These are phyloP conservation scores for Epinephelus cyanopodus DNA, from an alignment of 2,113 vertebrate genomes.

Conservation along the genomic window DNA sequence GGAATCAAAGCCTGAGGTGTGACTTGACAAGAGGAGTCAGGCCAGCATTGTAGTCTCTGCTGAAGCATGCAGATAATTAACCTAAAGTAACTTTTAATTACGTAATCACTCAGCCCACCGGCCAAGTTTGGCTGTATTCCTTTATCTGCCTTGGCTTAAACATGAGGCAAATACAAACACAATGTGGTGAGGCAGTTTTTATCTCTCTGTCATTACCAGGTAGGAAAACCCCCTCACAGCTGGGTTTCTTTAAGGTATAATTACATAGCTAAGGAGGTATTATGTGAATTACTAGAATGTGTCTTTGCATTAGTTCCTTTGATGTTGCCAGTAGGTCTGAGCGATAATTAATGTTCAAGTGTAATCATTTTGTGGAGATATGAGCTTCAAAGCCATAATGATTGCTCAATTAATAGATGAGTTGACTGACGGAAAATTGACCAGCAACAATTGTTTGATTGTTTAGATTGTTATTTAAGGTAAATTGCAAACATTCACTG, in stretches of 20 bases:
- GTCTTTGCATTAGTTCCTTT: neutral
- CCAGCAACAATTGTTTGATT: neutral
- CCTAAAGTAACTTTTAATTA: constrained; percentile 14
- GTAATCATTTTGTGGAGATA: neutral
- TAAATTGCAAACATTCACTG: neutral
- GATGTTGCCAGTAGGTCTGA: neutral
- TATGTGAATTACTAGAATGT: neutral
- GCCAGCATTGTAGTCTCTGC: constrained; percentile 5
- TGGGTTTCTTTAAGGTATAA: neutral
- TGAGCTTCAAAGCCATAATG: neutral
- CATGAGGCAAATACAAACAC: neutral
- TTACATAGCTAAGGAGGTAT: neutral
- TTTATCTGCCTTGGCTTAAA: neutral
- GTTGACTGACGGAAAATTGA: too few relatives aligned
- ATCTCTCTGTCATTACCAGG: neutral
- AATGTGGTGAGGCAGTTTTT: neutral
- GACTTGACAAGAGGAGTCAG: constrained; percentile 7
- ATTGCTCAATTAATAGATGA: neutral
- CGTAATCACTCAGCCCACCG: constrained; percentile 6
- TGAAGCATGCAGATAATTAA: constrained; percentile 19
- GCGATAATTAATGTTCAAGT: neutral
- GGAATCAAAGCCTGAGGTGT: constrained; percentile 2
- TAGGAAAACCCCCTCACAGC: constrained; percentile 8
- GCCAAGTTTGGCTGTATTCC: neutral
- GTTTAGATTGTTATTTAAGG: neutral